Conservation (phyloP, 2,113 vertebrate genomes). For the Nettapus auritus region DNA sequence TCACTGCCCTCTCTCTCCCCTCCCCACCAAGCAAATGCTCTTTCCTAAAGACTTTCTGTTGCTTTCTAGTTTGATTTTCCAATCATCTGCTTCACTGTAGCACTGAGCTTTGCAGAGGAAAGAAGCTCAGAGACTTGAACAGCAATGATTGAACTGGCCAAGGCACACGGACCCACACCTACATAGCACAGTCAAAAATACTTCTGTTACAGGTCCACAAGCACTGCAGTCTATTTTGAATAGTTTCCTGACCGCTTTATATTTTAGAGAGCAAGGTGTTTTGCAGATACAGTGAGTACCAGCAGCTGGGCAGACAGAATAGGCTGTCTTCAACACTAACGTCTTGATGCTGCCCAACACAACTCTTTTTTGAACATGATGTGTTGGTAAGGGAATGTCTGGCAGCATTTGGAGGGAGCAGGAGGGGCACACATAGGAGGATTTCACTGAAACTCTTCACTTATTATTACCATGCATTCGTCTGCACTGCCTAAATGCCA, state of each 20-base stretch:
- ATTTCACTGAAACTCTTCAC: not conserved
- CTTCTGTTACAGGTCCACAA: not conserved
- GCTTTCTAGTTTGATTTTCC: not conserved
- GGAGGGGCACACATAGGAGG: not conserved
- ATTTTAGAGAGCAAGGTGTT: not conserved
- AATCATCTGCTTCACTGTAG: not conserved
- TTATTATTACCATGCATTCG: not conserved
- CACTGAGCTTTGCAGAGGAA: not conserved
- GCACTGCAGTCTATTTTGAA: not conserved
- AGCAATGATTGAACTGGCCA: not conserved
- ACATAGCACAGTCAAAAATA: not conserved
- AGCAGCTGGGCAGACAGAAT: not conserved
- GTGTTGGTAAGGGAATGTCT: not conserved
- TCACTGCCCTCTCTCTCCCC: not conserved
- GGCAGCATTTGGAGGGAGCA: not conserved
- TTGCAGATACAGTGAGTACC: not conserved
- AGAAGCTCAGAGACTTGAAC: not conserved
- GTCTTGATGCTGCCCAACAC: not conserved
- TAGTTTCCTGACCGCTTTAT: not conserved
- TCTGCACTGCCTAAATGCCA: not conserved
- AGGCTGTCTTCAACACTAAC: not conserved
- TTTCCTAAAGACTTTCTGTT: not conserved
- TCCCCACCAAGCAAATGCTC: not conserved
- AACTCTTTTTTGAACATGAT: not conserved
- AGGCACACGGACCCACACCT: not conserved